Evolutionary conservation across 2,113 vertebrate species (phyloP).

Genomic region (Ceratotherium simum): DNA sequence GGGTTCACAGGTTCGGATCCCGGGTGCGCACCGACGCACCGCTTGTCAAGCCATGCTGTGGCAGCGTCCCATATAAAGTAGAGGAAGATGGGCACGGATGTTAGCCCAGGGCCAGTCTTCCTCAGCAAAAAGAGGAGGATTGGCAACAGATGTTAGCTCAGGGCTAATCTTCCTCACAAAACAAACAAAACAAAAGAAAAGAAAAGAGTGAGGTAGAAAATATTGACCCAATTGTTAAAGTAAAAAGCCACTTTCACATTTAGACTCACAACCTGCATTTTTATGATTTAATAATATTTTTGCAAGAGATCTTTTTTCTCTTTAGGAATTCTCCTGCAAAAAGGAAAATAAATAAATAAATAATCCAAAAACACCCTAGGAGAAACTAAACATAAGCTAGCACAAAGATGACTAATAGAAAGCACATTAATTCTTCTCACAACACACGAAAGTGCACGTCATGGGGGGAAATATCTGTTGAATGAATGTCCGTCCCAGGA

Average conservation of each 20-base stretch:
- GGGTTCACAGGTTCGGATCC: no score
- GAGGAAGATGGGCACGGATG: no score
- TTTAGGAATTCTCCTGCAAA: not conserved
- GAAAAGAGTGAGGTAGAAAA: conserved; percentile 10
- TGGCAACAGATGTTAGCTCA: no score
- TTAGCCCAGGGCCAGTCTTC: no score
- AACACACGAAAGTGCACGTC: not conserved
- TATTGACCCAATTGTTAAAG: not conserved
- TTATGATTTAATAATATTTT: not conserved
- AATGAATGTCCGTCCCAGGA: no score
- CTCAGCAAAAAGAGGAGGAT: no score
- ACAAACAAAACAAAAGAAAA: no score
- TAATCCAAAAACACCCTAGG: not conserved
- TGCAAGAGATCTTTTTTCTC: not conserved
- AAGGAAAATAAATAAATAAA: not conserved
- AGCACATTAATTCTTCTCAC: not conserved
- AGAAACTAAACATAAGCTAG: not conserved
- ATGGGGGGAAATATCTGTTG: not conserved
- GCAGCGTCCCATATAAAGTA: no score
- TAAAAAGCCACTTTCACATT: conserved; percentile 1
- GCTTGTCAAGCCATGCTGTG: no score
- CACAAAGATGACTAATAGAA: not conserved
- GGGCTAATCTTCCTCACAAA: no score
- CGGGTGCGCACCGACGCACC: no score
- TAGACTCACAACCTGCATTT: not conserved